phyloP scores from a whole-genome alignment of 2,888 invertebrate species.

The Cactoblastis cactorum region DNA sequence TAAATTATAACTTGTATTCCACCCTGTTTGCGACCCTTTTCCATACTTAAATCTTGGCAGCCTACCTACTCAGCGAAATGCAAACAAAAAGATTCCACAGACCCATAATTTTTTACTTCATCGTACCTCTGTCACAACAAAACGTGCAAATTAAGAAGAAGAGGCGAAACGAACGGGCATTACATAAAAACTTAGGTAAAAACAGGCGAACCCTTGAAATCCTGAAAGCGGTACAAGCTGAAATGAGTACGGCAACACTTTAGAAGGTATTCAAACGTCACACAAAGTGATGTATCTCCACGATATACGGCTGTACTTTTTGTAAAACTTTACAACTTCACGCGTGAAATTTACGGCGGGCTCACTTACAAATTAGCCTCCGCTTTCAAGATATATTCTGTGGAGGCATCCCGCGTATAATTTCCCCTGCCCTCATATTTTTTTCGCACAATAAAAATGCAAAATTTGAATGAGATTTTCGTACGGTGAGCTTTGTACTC shows the following conservation, averaged over 20 bases:
- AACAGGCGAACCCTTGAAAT: slow-evolving; percentile 29
- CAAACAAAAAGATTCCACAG: slow-evolving; percentile 3
- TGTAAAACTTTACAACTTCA: slow-evolving; percentile 58
- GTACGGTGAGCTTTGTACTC: slow-evolving; percentile 31
- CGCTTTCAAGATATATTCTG: slow-evolving; percentile 37
- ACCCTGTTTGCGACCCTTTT: neutral
- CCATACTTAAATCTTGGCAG: neutral
- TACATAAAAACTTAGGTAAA: slow-evolving; percentile 17
- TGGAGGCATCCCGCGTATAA: slow-evolving; percentile 26
- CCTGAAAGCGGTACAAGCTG: slow-evolving; percentile 32
- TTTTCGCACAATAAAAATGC: slow-evolving; percentile 34
- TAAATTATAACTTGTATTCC: neutral
- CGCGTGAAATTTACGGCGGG: slow-evolving; percentile 57
- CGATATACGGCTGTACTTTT: slow-evolving; percentile 68
- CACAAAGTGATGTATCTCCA: slow-evolving; percentile 58
- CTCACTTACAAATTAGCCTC: slow-evolving; percentile 60
- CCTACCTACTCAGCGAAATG: neutral
- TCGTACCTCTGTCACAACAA: slow-evolving; percentile 17
- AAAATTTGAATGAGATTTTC: slow-evolving; percentile 36
- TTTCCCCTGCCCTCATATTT: slow-evolving; percentile 28
- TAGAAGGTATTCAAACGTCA: slow-evolving; percentile 65
- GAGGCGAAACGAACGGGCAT: slow-evolving; percentile 10
- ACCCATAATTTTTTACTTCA: slow-evolving; percentile 10
- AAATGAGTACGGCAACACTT: slow-evolving; percentile 56
- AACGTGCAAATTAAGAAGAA: slow-evolving; percentile 26